Evolutionary conservation across 92 coral and sea anemone species (phyloP), one percentile per base, ranked within the genome.

Genomic region (Epizoanthus stellaris): DNA sequence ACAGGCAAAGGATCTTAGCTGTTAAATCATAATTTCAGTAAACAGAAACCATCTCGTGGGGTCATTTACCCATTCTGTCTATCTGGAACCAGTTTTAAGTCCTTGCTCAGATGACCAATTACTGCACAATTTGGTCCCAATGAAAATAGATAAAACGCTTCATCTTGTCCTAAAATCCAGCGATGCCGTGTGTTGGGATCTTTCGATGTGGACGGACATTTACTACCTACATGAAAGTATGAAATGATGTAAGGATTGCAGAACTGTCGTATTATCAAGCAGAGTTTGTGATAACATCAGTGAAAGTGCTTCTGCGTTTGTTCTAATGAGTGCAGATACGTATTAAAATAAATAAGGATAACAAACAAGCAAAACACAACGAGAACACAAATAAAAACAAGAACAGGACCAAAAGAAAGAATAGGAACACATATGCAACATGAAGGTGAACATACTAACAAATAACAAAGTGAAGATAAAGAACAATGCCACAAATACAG

Each of bases 51-150:
- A 38, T 59, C 65, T 7, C 58, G 23, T 49, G n/a, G 34, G 4
- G 3, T 13, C 21, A 87, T 93, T 70, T 73, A 94, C 98, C 76
- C 90, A 57, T 73, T 73, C 73, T 68, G 69, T 61, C 43, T 82
- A 47, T 74, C 87, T 1, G 92, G 43, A 57, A 94, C 62, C 53
- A 90, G 77, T 42, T 88, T 86, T 43, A 94, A 89, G 83, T 92
- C 93, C 53, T 86, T 85, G 64, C 92, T 77, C 34, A 94, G 89
- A 65, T 94, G 95, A 5, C 98, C 95, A 80, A 92, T 75, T 73
- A 89, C 91, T 10, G 82, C 87, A 75, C 92, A 87, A 69, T 94
- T 91, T n/a, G 98, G 97, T 30, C 99, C 99, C 65, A 93, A 87
- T 4, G 98, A 91, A 57, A 89, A 84, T 39, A 97, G 67, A 65